Conservation (phyloP, 2,113 vertebrate species). For the Podarcis raffonei region DNA sequence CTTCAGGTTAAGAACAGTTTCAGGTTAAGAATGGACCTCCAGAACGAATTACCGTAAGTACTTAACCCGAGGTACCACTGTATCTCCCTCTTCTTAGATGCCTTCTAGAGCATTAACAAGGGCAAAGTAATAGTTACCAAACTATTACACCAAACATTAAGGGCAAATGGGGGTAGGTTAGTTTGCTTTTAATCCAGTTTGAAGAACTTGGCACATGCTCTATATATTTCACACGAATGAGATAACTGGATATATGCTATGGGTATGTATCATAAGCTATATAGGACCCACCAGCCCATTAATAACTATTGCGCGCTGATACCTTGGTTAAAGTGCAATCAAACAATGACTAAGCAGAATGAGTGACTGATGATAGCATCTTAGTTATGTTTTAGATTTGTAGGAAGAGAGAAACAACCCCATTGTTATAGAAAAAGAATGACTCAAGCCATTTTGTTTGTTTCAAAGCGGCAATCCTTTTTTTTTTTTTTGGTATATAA, state of each 20-base stretch:
- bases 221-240: neutral
- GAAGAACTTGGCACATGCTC: neutral
- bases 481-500: too few relatives aligned
- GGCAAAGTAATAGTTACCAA: neutral
- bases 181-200: constrained; percentile 7
- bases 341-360: neutral
- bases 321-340: neutral
- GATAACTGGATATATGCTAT: neutral
- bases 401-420: neutral
- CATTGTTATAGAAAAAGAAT: neutral
- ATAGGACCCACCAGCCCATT: neutral
- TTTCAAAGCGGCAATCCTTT: too few relatives aligned
- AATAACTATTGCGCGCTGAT: neutral
- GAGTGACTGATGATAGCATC: neutral
- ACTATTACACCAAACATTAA: neutral
- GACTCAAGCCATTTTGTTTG: neutral
- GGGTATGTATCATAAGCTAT: neutral
- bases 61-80: too few relatives aligned
- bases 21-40: too few relatives aligned
- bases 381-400: neutral
- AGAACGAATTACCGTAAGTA: too few relatives aligned
- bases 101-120: neutral
- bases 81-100: neutral
- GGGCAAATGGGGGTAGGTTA: neutral
- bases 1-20: too few relatives aligned